Evolutionary conservation across 2,797 vertebrate species (phyloP).

Genomic region (Sebastes miniatus): DNA sequence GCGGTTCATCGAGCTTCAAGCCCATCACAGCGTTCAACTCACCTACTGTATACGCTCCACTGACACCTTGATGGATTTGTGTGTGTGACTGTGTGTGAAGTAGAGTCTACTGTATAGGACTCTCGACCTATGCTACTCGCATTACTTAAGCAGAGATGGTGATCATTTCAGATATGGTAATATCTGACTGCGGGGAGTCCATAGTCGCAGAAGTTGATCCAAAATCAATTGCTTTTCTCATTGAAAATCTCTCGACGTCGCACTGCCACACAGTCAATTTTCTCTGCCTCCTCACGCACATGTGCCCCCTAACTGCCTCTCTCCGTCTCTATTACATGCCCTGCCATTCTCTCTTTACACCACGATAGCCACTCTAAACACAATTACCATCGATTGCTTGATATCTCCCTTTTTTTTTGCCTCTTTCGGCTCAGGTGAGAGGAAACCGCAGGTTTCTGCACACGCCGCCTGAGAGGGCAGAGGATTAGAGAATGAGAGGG

Average conservation of each 20-base stretch:
- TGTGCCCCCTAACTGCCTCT: slow-evolving; percentile 27
- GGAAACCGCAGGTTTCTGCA: neutral
- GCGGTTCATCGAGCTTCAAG: slow-evolving; percentile 59
- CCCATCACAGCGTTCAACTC: slow-evolving; percentile 48
- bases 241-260: slow-evolving; percentile 37
- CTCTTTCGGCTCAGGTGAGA: slow-evolving; percentile 17
- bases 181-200: slow-evolving; percentile 5
- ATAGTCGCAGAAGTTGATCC: slow-evolving; percentile 6
- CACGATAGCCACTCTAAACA: slow-evolving; percentile 36
- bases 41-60: slow-evolving; percentile 51
- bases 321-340: slow-evolving; percentile 52
- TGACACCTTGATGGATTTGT: slow-evolving; percentile 35
- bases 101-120: slow-evolving; percentile 6
- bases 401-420: slow-evolving; percentile 30
- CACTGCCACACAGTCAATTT: slow-evolving; percentile 56
- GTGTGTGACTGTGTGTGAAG: neutral
- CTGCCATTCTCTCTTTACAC: slow-evolving; percentile 51
- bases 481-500: neutral
- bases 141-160: slow-evolving; percentile 24
- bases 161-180: slow-evolving; percentile 46
- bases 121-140: neutral
- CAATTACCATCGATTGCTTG: slow-evolving; percentile 58
- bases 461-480: neutral
- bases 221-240: slow-evolving; percentile 55
- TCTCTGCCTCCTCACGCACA: slow-evolving; percentile 22